Base-by-base conservation (phyloP, 2,888 invertebrate species). In the Ellobium chinense region DNA sequence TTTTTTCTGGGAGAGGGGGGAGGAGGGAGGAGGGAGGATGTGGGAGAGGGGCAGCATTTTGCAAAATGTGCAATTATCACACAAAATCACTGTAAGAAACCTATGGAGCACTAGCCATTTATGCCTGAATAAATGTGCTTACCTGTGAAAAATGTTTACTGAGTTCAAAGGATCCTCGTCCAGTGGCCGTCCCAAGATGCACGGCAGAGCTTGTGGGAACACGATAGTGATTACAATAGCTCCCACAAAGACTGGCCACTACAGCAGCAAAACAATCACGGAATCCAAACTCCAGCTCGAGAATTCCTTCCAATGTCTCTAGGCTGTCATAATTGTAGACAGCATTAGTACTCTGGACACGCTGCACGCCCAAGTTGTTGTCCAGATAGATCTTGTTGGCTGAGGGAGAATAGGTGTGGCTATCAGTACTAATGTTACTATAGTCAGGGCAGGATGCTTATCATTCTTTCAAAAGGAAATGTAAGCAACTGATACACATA, bases 261-360 rank as follows among this genome's bases (percentile, higher is more conserved):
- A 80, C 83, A 18, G 84, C 87, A 21, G 89, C 86, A 56, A 88
- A 86, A 24, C 87, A 78, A 70, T 89, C 88, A 74, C 89, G 87
- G 82, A 85, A 89, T 46, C 89, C 90, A 85, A 90, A 91, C 81
- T 91, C 91, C 76, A 86, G 85, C 72, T 89, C 88, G 9, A 90
- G 85, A 63, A 90, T 90, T 27, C 90, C 89, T n/a, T 86, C 65
- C 14, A 88, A 80, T 12, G 87, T 81, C 27, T 79, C 77, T 36
- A 80, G 62, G 5, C 85, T 85, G 60, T 91, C 91, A 78, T 82
- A 87, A 24, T 80, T 73, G 72, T 88, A 90, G 46, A 90, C 89
- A 14, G 73, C 77, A 76, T 91, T 91, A 34, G 90, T 87, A 27
- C 89, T 87, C 2, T 83, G 78, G 0, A 86, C 85, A 4, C 37